Evolutionary conservation across 2,888 invertebrate genomes (phyloP).

Genomic region (Patella ulyssiponensis): DNA sequence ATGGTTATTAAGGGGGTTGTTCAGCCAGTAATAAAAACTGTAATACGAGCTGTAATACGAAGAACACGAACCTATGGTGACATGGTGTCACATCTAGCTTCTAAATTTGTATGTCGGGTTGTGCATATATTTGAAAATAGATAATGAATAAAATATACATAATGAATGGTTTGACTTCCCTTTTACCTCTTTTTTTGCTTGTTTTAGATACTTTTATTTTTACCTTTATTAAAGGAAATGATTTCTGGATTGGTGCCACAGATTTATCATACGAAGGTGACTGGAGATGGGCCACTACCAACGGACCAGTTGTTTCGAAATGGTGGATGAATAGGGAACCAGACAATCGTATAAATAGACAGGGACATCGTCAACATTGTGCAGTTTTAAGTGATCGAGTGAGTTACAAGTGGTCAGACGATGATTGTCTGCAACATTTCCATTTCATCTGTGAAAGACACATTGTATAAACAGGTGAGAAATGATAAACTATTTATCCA

Average conservation of each 20-base stretch:
- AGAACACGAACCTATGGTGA: too few relatives aligned
- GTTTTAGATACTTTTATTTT: too few relatives aligned
- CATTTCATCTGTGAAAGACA: not conserved
- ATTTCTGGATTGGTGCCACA: slow-evolving; percentile 1
- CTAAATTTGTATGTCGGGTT: too few relatives aligned
- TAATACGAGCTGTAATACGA: too few relatives aligned
- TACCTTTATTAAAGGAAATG: not conserved
- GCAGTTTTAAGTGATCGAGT: not conserved
- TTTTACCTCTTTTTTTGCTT: too few relatives aligned
- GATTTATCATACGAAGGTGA: not conserved
- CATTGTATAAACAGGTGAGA: not conserved
- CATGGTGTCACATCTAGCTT: too few relatives aligned
- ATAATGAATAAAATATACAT: too few relatives aligned
- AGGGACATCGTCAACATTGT: not conserved
- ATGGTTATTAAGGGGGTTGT: too few relatives aligned
- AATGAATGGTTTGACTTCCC: too few relatives aligned
- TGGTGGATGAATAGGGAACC: not conserved
- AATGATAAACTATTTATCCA: too few relatives aligned
- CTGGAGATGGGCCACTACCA: not conserved
- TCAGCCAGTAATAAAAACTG: too few relatives aligned
- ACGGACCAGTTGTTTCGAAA: not conserved
- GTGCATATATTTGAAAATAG: too few relatives aligned
- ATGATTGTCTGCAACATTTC: not conserved
- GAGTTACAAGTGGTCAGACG: not conserved
- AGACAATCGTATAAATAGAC: not conserved